A percentile compares a stretch with the other conserved stretches of the same genome.
Evolutionary conservation across 2,888 invertebrate genomes (phyloP).

Genomic region (Pseudanteris insignis): DNA sequence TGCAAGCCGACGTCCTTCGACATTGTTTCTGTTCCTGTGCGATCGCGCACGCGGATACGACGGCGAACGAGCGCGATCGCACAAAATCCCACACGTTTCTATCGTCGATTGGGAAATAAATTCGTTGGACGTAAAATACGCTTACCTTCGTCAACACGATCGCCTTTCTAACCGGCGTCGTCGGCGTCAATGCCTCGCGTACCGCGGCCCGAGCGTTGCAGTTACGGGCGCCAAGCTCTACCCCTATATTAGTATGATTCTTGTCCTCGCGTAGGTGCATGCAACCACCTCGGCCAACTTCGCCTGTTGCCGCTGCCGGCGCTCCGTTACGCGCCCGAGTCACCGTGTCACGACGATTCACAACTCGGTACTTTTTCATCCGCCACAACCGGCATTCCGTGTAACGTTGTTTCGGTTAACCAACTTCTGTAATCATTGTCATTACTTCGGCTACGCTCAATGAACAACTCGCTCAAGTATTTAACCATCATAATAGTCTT

Average conservation of each 20-base stretch:
- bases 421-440: too few relatives aligned
- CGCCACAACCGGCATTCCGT: too few relatives aligned
- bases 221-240: constrained; percentile 34
- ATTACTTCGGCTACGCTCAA: too few relatives aligned
- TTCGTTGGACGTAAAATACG: constrained; percentile 49
- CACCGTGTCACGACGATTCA: too few relatives aligned
- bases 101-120: constrained; percentile 53
- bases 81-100: constrained; percentile 52
- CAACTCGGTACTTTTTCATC: too few relatives aligned
- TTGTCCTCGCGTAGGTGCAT: constrained; percentile 13
- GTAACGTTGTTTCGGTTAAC: too few relatives aligned
- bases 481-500: too few relatives aligned
- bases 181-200: constrained; percentile 41
- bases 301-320: too few relatives aligned
- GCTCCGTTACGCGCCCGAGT: too few relatives aligned
- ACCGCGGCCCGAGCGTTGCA: constrained; percentile 31
- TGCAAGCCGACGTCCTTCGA: constrained; percentile 44
- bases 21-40: constrained; percentile 44
- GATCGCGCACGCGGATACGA: constrained; percentile 45
- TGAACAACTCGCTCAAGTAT: too few relatives aligned
- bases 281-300: too few relatives aligned
- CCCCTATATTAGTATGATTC: constrained; percentile 35
- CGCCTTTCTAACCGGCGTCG: constrained; percentile 59
- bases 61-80: constrained; percentile 47
- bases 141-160: constrained; percentile 45